Evolutionary conservation across 64 coral and sea anemone genomes (phyloP).

Genomic region (Montipora sp.): DNA sequence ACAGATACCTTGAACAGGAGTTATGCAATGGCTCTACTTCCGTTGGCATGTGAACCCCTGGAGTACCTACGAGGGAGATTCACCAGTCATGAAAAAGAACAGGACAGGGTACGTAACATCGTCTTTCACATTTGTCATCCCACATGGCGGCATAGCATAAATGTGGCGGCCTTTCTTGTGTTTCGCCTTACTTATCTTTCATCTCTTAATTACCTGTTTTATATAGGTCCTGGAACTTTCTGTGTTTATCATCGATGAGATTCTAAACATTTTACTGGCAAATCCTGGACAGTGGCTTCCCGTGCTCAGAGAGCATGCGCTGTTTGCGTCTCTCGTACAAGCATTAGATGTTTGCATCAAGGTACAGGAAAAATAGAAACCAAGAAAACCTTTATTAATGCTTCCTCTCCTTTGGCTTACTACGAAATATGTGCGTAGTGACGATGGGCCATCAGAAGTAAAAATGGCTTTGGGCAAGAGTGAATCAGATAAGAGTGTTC

Average conservation of each 20-base stretch:
- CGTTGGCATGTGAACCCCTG: conserved; percentile 84
- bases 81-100: conserved; percentile 47
- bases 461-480: too few relatives aligned
- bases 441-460: too few relatives aligned
- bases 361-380: conserved; percentile 39
- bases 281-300: conserved; percentile 96
- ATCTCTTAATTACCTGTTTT: neutral
- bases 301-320: conserved; percentile 94
- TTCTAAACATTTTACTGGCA: conserved; percentile 85
- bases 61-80: conserved; percentile 84
- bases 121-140: neutral
- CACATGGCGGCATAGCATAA: too few relatives aligned
- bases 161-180: neutral
- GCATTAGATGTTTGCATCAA: conserved; percentile 84
- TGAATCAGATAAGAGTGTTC: too few relatives aligned
- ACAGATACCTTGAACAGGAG: conserved; percentile 71
- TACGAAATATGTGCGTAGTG: too few relatives aligned
- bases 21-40: conserved; percentile 82
- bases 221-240: conserved; percentile 84
- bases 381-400: too few relatives aligned
- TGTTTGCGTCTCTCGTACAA: conserved; percentile 89
- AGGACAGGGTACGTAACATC: conserved; percentile 70
- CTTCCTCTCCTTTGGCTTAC: too few relatives aligned
- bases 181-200: neutral
- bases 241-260: conserved; percentile 91